phyloP scores from a whole-genome alignment of 2,113 vertebrate species.

The Indri indri region DNA sequence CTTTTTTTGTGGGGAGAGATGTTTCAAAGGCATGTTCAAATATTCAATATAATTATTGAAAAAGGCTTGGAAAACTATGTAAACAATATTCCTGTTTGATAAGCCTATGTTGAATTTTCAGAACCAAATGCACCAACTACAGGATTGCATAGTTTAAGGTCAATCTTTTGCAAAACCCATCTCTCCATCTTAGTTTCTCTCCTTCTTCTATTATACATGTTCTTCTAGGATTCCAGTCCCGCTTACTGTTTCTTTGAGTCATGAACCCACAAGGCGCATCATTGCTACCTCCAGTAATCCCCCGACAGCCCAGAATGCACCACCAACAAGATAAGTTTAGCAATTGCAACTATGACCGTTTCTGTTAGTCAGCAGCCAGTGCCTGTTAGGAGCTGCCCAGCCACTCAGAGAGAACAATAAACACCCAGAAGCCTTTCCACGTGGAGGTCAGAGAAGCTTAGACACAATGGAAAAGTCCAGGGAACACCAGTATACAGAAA shows the following conservation, averaged over 20 bases:
- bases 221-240: background rate
- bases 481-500: background rate
- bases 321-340: background rate
- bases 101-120: background rate
- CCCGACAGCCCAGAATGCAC: background rate
- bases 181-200: background rate
- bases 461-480: background rate
- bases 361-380: background rate
- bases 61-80: background rate
- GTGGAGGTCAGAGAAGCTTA: background rate
- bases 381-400: background rate
- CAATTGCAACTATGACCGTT: background rate
- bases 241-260: background rate
- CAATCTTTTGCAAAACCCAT: background rate
- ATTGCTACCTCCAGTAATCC: background rate
- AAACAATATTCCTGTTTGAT: background rate
- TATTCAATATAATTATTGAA: background rate
- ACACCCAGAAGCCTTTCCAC: background rate
- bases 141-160: background rate
- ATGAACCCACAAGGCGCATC: background rate
- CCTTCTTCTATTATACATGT: background rate
- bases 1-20: background rate
- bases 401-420: background rate
- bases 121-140: background rate
- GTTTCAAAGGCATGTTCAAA: background rate